Evolutionary conservation across 2,797 vertebrate species (phyloP), one percentile per base, ranked within the genome.

Genomic region (Rhodeus uyekii): DNA sequence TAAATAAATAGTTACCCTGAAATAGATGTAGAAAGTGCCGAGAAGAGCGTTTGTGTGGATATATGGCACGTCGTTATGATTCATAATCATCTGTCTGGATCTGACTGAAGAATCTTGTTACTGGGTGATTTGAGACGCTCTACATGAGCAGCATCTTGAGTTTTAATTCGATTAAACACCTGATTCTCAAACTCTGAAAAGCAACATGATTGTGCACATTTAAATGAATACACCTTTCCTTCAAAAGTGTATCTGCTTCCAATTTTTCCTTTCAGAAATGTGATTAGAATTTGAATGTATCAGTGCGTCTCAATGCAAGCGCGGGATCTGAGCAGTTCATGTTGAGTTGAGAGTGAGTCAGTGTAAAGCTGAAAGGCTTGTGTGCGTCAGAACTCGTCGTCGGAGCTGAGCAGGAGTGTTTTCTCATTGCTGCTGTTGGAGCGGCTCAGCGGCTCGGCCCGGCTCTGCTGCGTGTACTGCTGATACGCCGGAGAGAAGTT

Each of bases 401-500:
- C 98, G 0, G 98, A 99, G 92, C 97, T 98, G 82, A 99, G 96
- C 88, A 99, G 94, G 39, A 99, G 95, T 1, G 97, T 99, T 92
- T 99, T 99, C 92, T 99, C 98, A 0, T 96, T 96, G 76, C 94
- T 92, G 90, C 93, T 91, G 34, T 96, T 96, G 0, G 93, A 93
- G 60, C 94, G 91, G 12, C 94, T 69, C 0, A 94, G 93, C 0
- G 96, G 94, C 0, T 82, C 76, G 24, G 63, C 90, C 5, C 92
- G 92, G 4, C 97, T 95, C 93, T 99, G 98, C 89, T 99, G 98
- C 0, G 98, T 99, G 93, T 99, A 99, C 94, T 99, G 97, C 94
- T 99, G 98, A 93, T 99, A 99, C 76, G 98, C 98, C 0, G 98
- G 98, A 0, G 98, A 99, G 93, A 99, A 99, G 94, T 99, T 99